Conservation (phyloP, 2,888 invertebrate genomes). For the Oligia latruncula region DNA sequence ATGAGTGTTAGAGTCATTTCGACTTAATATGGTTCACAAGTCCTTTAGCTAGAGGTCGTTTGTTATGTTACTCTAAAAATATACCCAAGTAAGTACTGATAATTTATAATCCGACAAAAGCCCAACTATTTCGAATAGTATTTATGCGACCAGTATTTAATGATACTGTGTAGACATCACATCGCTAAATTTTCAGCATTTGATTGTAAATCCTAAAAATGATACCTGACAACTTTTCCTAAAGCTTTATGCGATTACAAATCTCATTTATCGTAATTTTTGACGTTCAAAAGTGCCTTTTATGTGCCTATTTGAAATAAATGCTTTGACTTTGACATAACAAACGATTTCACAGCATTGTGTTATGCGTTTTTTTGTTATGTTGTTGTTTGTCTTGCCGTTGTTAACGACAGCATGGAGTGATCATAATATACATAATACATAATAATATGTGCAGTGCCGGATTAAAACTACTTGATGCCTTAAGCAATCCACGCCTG, state of each 20-base stretch:
- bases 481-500: too few relatives aligned
- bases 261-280: too few relatives aligned
- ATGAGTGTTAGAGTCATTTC: background rate
- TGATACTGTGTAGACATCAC: background rate
- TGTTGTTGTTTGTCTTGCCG: conserved; percentile 44
- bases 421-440: conserved; percentile 30
- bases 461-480: too few relatives aligned
- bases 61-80: conserved; percentile 26
- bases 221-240: background rate
- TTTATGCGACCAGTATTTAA: background rate
- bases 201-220: background rate
- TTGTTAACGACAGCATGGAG: conserved; percentile 49
- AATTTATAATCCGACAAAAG: background rate
- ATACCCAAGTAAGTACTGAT: background rate
- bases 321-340: too few relatives aligned
- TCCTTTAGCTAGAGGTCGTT: conserved; percentile 32
- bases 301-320: too few relatives aligned
- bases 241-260: background rate
- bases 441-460: too few relatives aligned
- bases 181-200: background rate
- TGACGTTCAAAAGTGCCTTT: too few relatives aligned
- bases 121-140: background rate
- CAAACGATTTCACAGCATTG: conserved; percentile 57
- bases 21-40: conserved; percentile 35
- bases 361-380: conserved; percentile 58